Evolutionary conservation across 2,113 vertebrate genomes (phyloP).

Genomic region (Oncorhynchus tshawytscha): DNA sequence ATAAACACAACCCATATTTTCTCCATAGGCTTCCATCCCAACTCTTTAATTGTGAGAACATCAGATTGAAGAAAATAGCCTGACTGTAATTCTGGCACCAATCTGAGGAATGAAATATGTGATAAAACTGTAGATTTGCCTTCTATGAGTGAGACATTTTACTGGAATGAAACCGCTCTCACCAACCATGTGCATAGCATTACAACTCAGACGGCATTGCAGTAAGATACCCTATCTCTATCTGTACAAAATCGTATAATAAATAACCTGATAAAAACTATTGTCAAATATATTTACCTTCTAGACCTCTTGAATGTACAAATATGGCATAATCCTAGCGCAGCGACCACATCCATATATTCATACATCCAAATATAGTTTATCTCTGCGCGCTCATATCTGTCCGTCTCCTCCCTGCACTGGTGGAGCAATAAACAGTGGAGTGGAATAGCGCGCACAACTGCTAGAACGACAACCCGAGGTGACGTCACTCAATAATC

Average conservation of each 20-base stretch:
- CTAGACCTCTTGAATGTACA: not conserved
- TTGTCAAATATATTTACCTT: constrained; percentile 32
- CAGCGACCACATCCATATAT: constrained; percentile 36
- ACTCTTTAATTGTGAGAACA: too few species aligned
- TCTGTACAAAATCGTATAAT: not conserved
- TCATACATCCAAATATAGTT: not conserved
- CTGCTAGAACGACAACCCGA: constrained; percentile 17
- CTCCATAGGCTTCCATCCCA: too few species aligned
- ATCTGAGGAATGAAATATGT: too few species aligned
- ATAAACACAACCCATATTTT: too few species aligned
- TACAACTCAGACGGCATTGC: too few species aligned
- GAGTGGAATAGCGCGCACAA: constrained; percentile 10
- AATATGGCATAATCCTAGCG: constrained; percentile 28
- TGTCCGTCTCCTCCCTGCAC: constrained; percentile 11
- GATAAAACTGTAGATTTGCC: too few species aligned
- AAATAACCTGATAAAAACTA: too few species aligned
- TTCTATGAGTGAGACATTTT: too few species aligned
- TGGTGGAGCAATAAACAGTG: constrained; percentile 22
- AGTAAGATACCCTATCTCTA: not conserved
- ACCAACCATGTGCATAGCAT: too few species aligned
- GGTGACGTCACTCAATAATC: constrained; percentile 63
- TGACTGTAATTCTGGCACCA: too few species aligned
- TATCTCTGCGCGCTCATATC: not conserved
- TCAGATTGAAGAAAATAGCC: too few species aligned
- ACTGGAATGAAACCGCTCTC: too few species aligned